Evolutionary conservation across 2,797 vertebrate genomes (phyloP), one percentile per base, ranked within the genome.

Genomic region (Delichon dasypus): DNA sequence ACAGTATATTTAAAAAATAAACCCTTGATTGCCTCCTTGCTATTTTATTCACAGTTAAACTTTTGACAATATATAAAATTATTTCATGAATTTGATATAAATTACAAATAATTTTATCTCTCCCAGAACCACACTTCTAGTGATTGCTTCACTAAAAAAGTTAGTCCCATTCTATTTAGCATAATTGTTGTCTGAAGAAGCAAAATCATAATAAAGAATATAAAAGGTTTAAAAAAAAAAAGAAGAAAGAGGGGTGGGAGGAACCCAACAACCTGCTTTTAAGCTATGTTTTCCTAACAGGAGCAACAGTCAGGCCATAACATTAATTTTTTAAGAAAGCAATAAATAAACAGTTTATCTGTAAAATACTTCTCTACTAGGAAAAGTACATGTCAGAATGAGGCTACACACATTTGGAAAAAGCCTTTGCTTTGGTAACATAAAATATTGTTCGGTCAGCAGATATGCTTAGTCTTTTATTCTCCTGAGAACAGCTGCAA

Each of bases 401-500:
- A 93, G 32, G 22, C 36, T 87, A 76, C 27, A 29, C 8, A 40
- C 27, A 50, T 68, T 27, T 62, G 32, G 47, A 83, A 83, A 80
- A 80, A 82, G 61, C 57, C 32, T 96, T 82, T 88, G 60, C 71
- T 96, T 80, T 90, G 72, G 81, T 87, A 82, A 80, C n/a, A 77
- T 71, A 88, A 87, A 86, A 67, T 32, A 50, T 18, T 47, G 36
- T 44, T 50, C 71, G 34, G 42, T 67, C 72, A 85, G 85, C 61
- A 93, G 87, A 89, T 53, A 66, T 7, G 51, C 48, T 58, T 18
- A n/a, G 11, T 38, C 42, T 87, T 93, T 84, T 53, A 50, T 42
- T 79, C 65, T 73, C 34, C 29, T 68, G n/a, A 72, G 36, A 88
- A 68, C 44, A 80, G 57, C 91, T 91, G 89, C 61, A 81, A 21